phyloP scores from a whole-genome alignment of 2,113 vertebrate species.

The Pimephales promelas region DNA sequence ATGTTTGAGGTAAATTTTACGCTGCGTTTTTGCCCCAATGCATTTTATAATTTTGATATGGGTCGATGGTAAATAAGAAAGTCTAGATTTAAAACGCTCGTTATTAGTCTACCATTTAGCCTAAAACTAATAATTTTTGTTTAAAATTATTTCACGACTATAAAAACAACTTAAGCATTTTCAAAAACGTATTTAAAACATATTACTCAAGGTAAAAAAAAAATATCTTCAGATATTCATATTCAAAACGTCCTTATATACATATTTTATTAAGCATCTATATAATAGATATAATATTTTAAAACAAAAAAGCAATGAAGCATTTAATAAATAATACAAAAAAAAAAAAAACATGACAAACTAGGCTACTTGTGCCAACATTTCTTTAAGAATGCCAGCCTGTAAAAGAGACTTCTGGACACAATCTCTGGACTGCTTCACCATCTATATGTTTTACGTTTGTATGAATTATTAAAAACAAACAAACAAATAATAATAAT shows the following conservation, averaged over 20 bases:
- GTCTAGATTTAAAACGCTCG: not conserved
- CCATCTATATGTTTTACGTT: too few species aligned
- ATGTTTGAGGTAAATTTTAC: conserved; percentile 83
- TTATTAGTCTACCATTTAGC: not conserved
- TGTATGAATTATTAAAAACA: too few species aligned
- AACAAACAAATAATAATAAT: too few species aligned
- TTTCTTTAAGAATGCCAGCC: not conserved
- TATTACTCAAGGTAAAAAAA: too few species aligned
- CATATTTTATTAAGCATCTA: too few species aligned
- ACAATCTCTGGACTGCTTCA: too few species aligned
- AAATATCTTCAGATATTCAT: not conserved
- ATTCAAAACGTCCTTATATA: not conserved
- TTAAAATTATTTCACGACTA: not conserved
- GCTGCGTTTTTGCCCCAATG: not conserved
- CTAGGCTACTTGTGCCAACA: not conserved
- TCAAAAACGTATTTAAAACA: not conserved
- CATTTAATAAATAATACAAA: not conserved
- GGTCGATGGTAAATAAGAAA: not conserved
- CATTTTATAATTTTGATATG: not conserved
- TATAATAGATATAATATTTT: not conserved
- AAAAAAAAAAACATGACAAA: not conserved
- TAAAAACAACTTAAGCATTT: not conserved
- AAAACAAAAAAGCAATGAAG: not conserved
- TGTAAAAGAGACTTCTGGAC: too few species aligned
- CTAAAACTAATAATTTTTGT: too few species aligned